Conservation (phyloP, 2,888 invertebrate genomes). For the Eupithecia inturbata region DNA sequence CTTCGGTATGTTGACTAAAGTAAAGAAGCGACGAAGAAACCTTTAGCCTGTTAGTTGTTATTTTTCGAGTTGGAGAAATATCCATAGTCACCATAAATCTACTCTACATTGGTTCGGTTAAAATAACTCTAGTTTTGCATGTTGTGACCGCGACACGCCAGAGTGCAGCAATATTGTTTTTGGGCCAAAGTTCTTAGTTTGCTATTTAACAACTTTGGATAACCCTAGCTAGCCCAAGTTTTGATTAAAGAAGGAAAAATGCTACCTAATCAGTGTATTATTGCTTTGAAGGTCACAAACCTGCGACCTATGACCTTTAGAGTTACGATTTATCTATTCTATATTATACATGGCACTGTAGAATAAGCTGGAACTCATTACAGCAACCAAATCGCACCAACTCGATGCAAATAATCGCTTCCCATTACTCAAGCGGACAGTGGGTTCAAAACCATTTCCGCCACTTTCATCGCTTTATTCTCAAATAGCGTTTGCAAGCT, state of each 20-base stretch:
- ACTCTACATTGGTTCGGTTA: background rate
- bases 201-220: background rate
- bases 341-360: background rate
- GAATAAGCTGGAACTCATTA: background rate
- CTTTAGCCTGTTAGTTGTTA: too few species aligned
- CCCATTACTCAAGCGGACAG: constrained; percentile 46
- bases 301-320: background rate
- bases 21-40: too few species aligned
- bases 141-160: background rate
- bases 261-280: background rate
- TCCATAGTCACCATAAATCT: background rate
- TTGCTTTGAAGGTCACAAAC: background rate
- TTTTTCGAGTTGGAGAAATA: background rate
- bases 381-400: background rate
- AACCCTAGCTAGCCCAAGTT: background rate
- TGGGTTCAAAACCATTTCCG: constrained; percentile 64
- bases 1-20: too few species aligned
- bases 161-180: background rate
- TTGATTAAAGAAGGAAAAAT: background rate
- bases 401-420: constrained; percentile 12
- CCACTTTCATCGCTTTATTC: constrained; percentile 69
- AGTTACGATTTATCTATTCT: background rate
- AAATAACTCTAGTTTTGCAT: background rate
- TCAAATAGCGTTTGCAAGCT: constrained; percentile 73
- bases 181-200: background rate